phyloP scores from a whole-genome alignment of 1,140 invertebrate species.

The Drosophila kepulauana region DNA sequence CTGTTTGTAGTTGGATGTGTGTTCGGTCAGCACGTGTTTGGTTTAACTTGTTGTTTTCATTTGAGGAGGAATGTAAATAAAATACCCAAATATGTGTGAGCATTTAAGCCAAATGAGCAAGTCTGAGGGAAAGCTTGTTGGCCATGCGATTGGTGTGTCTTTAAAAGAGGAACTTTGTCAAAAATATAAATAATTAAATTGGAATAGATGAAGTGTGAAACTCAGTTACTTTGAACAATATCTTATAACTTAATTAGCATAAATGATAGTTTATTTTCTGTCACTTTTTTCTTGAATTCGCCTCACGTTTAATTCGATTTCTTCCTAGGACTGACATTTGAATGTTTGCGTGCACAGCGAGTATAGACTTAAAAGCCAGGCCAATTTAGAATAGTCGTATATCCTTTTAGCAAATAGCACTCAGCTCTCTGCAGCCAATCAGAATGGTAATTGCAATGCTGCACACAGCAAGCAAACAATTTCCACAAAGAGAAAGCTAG shows the following conservation, averaged over 20 bases:
- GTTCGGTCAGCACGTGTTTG: slow-evolving; percentile 48
- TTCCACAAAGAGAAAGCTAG: neutral
- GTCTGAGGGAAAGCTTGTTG: neutral
- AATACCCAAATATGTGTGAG: slow-evolving; percentile 39
- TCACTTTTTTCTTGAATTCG: too few relatives aligned
- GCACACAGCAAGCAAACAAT: slow-evolving; percentile 3
- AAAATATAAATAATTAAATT: neutral
- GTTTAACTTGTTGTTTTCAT: slow-evolving; percentile 42
- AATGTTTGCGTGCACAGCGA: too few relatives aligned
- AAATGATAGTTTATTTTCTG: too few relatives aligned
- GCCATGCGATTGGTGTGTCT: neutral
- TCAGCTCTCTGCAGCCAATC: neutral
- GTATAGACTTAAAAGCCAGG: neutral
- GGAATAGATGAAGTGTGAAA: neutral
- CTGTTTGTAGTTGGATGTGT: slow-evolving; percentile 32
- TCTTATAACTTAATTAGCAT: too few relatives aligned
- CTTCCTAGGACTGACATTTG: too few relatives aligned
- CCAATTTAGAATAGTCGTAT: neutral
- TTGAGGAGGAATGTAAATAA: slow-evolving; percentile 29
- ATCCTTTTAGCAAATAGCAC: too few relatives aligned
- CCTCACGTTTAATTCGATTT: too few relatives aligned
- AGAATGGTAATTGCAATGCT: neutral
- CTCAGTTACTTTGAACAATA: neutral
- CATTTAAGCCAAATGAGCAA: slow-evolving; percentile 24
- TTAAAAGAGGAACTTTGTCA: neutral